phyloP scores from a whole-genome alignment of 1,140 invertebrate genomes.

The Drosophila busckii region DNA sequence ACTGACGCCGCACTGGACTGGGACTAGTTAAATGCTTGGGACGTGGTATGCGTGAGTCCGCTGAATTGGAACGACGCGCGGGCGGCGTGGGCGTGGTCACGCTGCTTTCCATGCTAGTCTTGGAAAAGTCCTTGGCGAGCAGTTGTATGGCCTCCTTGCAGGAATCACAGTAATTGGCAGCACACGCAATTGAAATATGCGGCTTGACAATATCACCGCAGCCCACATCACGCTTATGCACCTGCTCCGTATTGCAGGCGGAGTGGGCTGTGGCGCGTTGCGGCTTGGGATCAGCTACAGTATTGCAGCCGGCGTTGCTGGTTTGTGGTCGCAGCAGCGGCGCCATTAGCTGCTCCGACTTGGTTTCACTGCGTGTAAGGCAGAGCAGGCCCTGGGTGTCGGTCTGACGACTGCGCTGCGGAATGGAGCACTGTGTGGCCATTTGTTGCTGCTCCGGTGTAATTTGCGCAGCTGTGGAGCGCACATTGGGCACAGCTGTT shows the following conservation, averaged over 20 bases:
- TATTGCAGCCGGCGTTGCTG: conserved; percentile 50
- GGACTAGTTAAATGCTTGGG: conserved; percentile 79
- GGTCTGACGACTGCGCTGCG: conserved; percentile 43
- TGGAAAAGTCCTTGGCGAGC: conserved; percentile 80
- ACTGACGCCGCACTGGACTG: conserved; percentile 76
- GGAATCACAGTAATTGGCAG: conserved; percentile 84
- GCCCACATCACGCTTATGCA: conserved; percentile 79
- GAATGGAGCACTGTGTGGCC: conserved; percentile 39
- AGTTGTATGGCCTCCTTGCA: conserved; percentile 83
- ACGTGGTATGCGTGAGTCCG: conserved; percentile 79
- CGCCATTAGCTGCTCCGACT: conserved; percentile 50
- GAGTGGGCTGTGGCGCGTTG: conserved; percentile 42
- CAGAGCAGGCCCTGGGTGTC: conserved; percentile 58
- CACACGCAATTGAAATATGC: conserved; percentile 80
- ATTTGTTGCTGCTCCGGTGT: conserved; percentile 44
- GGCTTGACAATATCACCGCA: conserved; percentile 81
- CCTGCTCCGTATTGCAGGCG: conserved; percentile 68
- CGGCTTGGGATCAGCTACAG: conserved; percentile 29
- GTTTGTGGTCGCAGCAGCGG: conserved; percentile 16
- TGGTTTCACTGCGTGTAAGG: conserved; percentile 36
- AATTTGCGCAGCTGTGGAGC: conserved; percentile 52
- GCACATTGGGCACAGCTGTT: conserved; percentile 24
- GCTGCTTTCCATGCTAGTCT: conserved; percentile 7
- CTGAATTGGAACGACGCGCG: conserved; percentile 42
- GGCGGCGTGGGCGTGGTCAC: neutral